Evolutionary conservation across 2,797 vertebrate genomes (phyloP), one percentile per base, ranked within the genome.

Genomic region (Agapornis canus): DNA sequence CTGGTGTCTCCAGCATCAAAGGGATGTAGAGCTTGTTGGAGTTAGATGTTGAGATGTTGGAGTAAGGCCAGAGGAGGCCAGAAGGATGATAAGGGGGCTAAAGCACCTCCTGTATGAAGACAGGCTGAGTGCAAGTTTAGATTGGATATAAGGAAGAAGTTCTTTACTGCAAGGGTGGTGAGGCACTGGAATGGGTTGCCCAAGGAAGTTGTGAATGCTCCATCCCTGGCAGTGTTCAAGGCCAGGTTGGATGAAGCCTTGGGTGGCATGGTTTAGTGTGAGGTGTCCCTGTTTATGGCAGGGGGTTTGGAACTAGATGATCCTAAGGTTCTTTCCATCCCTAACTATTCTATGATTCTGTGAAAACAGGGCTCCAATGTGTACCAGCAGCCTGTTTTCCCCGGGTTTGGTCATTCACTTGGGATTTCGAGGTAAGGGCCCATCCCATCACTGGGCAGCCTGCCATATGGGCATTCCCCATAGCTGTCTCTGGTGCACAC

Each of bases 371-470:
- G 6, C 42, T 49, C 11, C 68, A 35, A 27, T 9, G n/a, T 17
- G 3, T 2, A 3, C 43, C 22, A 73, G 18, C 61, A 75, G 3
- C 57, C 26, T 78, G 18, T 90, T 84, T 82, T 65, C 11, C 22
- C 32, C 60, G 29, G 39, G 3, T 86, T 66, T 87, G 82, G 21
- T 23, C 10, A 40, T 17, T n/a, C 22, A 83, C 3, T 11, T 61
- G 26, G 14, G 31, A 47, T 60, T 86, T 83, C 48, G 39, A 79
- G 23, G 23, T 0, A 5, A 73, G 7, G 0, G 87, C 43, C 35
- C 10, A 26, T 56, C 45, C 12, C n/a, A 88, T n/a, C 0, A 0
- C 26, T 71, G 56, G 45, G 29, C 45, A 93, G 18, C 26, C 40
- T 68, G 31, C 11, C 54, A 31, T 35, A 37, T 48, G 27, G 37